Conservation (phyloP, 2,888 invertebrate genomes). For the Stramonita haemastoma region DNA sequence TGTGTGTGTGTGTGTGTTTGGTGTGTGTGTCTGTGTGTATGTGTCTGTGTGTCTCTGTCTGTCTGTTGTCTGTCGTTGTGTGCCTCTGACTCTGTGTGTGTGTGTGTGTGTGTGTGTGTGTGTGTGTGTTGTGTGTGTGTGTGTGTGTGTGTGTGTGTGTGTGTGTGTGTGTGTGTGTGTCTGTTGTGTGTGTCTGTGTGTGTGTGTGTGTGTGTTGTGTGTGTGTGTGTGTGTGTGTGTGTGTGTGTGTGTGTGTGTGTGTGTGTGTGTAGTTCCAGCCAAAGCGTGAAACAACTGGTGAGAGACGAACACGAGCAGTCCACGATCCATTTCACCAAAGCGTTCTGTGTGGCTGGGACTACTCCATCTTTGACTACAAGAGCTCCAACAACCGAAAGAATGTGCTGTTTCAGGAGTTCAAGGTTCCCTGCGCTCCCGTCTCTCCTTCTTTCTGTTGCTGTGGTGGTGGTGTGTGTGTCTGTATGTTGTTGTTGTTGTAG, state of each 20-base stretch:
- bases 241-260: not conserved
- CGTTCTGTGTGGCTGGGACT: slow-evolving; percentile 93
- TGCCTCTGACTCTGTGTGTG: not conserved
- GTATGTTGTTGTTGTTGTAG: no score
- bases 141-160: not conserved
- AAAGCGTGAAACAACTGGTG: slow-evolving; percentile 81
- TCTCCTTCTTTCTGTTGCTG: no score
- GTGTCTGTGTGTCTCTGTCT: not conserved
- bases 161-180: not conserved
- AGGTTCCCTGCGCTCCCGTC: slow-evolving; percentile 50
- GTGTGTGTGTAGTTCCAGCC: slow-evolving; percentile 80
- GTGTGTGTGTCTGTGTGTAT: not conserved
- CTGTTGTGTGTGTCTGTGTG: slow-evolving; percentile 17
- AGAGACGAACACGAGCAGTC: slow-evolving; percentile 53
- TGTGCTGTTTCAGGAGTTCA: slow-evolving; percentile 82
- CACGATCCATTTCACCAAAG: slow-evolving; percentile 85
- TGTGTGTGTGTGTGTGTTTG: no score
- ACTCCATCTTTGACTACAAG: slow-evolving; percentile 87
- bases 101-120: not conserved
- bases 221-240: not conserved
- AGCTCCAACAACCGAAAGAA: slow-evolving; percentile 89
- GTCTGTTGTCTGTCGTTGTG: no score
- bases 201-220: not conserved
- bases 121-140: no score
- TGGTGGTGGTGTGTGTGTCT: no score